Evolutionary conservation across 2,113 vertebrate species (phyloP).

Genomic region (Passer montanus): DNA sequence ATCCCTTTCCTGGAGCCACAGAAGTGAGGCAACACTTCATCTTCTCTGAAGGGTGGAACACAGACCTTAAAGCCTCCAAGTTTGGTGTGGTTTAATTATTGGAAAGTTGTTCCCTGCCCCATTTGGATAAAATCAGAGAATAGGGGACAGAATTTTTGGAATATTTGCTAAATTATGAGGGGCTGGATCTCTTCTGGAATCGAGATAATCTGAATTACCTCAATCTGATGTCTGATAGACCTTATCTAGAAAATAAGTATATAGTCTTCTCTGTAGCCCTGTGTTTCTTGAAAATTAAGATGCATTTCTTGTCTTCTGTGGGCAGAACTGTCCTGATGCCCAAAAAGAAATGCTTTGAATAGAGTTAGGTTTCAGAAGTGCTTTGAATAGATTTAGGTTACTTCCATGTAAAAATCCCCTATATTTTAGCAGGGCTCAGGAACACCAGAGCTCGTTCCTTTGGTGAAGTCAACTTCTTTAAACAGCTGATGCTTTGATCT

Average conservation of each 20-base stretch:
- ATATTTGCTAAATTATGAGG: not conserved
- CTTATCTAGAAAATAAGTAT: not conserved
- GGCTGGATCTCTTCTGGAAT: not conserved
- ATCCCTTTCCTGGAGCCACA: not conserved
- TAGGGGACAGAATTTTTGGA: not conserved
- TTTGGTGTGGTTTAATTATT: not conserved
- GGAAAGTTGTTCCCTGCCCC: not conserved
- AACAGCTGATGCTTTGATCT: not conserved
- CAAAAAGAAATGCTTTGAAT: not conserved
- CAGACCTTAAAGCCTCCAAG: not conserved
- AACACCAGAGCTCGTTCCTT: not conserved
- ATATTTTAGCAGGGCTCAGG: not conserved
- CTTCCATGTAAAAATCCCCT: not conserved
- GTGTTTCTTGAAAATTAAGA: not conserved
- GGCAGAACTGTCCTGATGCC: not conserved
- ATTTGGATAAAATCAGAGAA: not conserved
- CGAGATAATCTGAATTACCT: too few relatives aligned
- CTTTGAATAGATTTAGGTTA: not conserved
- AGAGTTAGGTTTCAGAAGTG: not conserved
- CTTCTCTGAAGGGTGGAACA: not conserved
- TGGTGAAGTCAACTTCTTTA: not conserved
- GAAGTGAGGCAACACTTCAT: not conserved
- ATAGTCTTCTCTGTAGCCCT: not conserved
- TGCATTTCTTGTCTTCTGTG: not conserved
- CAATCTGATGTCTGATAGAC: too few relatives aligned